A percentile compares a stretch with the other conserved stretches of the same genome.
phyloP scores from a whole-genome alignment of 2,113 vertebrate genomes.

The Odontophorus gujanensis region DNA sequence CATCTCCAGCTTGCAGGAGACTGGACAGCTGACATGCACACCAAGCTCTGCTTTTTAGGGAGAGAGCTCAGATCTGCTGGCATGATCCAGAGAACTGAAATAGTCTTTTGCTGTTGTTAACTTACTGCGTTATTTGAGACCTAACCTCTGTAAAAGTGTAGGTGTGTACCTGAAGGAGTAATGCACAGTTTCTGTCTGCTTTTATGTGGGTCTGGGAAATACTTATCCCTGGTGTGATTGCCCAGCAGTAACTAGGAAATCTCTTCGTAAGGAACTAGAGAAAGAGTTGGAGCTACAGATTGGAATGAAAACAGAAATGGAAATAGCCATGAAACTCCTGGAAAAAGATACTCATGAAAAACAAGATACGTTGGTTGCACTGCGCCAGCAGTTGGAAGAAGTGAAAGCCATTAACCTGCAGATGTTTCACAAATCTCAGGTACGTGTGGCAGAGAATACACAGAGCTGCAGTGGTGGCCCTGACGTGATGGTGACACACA shows the following conservation, averaged over 20 bases:
- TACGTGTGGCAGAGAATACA: constrained; percentile 28
- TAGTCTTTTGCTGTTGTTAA: background rate
- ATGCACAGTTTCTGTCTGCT: background rate
- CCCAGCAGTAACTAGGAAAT: background rate
- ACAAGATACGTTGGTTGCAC: constrained; percentile 90
- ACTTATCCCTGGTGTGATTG: background rate
- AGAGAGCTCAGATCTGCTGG: background rate
- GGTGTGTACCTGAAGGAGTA: background rate
- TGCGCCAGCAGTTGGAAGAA: constrained; percentile 94
- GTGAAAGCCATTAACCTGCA: constrained; percentile 96
- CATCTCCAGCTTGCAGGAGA: background rate
- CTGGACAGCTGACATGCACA: background rate
- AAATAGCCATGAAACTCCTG: constrained; percentile 96
- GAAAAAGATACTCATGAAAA: constrained; percentile 98
- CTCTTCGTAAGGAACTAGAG: constrained; percentile 88
- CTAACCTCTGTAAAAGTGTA: background rate
- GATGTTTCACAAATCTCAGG: constrained; percentile 97
- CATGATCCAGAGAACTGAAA: background rate
- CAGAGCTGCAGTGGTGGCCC: background rate
- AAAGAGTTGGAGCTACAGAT: constrained; percentile 94
- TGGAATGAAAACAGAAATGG: constrained; percentile 96
- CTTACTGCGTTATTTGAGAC: background rate
- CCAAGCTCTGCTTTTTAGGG: background rate
- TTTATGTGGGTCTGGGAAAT: background rate
- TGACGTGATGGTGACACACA: fast-evolving